Evolutionary conservation across 2,113 vertebrate species (phyloP), one percentile per base, ranked within the genome.

Genomic region (Hippolais icterina): DNA sequence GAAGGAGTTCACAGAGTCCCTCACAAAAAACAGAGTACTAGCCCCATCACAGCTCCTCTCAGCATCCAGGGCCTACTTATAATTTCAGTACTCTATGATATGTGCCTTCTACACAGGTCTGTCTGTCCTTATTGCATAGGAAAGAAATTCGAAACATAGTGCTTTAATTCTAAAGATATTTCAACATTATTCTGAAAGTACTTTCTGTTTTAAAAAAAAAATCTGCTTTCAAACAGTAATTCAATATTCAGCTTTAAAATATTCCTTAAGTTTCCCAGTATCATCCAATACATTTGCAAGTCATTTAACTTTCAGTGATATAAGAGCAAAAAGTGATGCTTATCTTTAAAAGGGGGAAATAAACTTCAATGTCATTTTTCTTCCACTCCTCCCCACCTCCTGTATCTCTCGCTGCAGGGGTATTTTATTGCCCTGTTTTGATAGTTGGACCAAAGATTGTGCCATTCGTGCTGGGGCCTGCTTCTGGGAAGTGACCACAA

Each of bases 51-150:
- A 37, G 50, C 50, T 60, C 97, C 95, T 96, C 91, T 97, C 86
- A 93, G 90, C 41, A 93, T 87, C 66, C 47, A 76, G 49, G 47
- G 47, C 87, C 47, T 80, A 89, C 91, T 96, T 90, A 94, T 90
- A 90, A 97, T 81, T 66, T n/a, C 19, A 83, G 37, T 66, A 95
- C 94, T 95, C 82, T 68, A 95, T 96, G 87, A 97, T 83, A 79
- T 83, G 49, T 69, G 77, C 87, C 59, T 83, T 94, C 74, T 94
- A 63, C 71, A 50, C 87, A 65, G 61, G 65, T 87, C 69, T 75
- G 52, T 44, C 69, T 85, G 52, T 61, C 28, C 54, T 95, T 80
- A 57, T 17, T 50, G 18, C 16, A 27, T 47, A 83, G 18, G 27
- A 56, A 54, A 86, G 37, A 47, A 89, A 87, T 66, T 60, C 39